Evolutionary conservation across 2,113 vertebrate genomes (phyloP).

Genomic region (Lepidothrix coronata): DNA sequence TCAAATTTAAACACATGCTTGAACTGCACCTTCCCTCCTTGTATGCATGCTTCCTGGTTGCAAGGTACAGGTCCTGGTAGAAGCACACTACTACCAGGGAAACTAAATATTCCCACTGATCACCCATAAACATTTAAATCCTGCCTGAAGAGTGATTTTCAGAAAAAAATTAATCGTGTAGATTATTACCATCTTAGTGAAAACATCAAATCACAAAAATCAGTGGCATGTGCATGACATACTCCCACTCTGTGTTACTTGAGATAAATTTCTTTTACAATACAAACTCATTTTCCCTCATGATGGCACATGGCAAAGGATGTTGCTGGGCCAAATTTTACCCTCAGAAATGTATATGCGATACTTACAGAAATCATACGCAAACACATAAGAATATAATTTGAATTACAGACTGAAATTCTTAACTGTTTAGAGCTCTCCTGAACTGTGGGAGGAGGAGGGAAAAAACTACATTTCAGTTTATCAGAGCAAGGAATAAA

Average conservation of each 20-base stretch:
- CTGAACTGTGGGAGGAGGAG: not conserved
- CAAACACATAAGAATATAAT: not conserved
- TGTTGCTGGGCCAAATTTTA: not conserved
- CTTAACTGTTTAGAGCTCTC: not conserved
- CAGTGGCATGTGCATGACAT: not conserved
- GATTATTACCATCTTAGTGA: not conserved
- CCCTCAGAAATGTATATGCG: not conserved
- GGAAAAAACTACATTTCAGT: not conserved
- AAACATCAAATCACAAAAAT: not conserved
- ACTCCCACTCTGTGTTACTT: not conserved
- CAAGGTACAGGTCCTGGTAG: not conserved
- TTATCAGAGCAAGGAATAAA: not conserved
- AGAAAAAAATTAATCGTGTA: constrained; percentile 1
- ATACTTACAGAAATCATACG: not conserved
- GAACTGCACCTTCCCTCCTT: not conserved
- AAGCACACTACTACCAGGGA: not conserved
- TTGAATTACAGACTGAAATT: not conserved
- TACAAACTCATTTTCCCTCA: not conserved
- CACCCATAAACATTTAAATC: constrained; percentile 29
- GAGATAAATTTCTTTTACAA: not conserved
- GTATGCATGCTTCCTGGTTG: not conserved
- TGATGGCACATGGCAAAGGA: not conserved
- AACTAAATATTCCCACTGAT: not conserved
- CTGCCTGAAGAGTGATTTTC: constrained; percentile 14
- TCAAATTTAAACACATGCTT: not conserved